phyloP scores from a whole-genome alignment of 2,888 invertebrate genomes.

The Pachymerium ferrugineum region DNA sequence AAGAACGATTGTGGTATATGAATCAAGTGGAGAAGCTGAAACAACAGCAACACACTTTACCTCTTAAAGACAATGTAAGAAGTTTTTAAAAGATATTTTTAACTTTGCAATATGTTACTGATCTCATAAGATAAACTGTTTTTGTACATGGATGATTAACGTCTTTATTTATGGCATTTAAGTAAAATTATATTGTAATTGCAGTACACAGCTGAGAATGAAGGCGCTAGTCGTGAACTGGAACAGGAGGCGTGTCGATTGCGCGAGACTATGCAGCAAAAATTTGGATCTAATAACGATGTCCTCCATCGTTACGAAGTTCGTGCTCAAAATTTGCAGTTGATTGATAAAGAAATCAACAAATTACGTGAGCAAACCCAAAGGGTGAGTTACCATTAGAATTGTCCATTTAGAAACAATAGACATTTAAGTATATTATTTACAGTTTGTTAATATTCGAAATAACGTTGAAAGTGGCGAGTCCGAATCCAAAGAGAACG shows the following conservation, averaged over 20 bases:
- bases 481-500: background rate
- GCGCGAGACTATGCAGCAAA: constrained; percentile 35
- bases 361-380: constrained; percentile 31
- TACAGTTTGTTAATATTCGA: background rate
- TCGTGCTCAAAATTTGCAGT: constrained; percentile 32
- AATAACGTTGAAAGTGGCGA: background rate
- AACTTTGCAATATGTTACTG: background rate
- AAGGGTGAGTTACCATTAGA: background rate
- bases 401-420: too few relatives aligned
- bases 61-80: constrained; percentile 5
- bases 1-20: constrained; percentile 33
- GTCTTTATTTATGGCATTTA: background rate
- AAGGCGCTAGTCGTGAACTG: constrained; percentile 27
- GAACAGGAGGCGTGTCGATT: constrained; percentile 32
- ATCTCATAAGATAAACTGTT: background rate
- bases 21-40: constrained; percentile 31
- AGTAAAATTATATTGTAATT: background rate
- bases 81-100: background rate
- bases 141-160: background rate
- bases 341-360: constrained; percentile 34
- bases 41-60: constrained; percentile 13
- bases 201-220: constrained; percentile 29
- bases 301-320: constrained; percentile 34
- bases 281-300: constrained; percentile 34
- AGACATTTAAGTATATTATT: too few relatives aligned